Evolutionary conservation across 1,140 invertebrate genomes (phyloP).

Genomic region (Caenorhabditis remanei): DNA sequence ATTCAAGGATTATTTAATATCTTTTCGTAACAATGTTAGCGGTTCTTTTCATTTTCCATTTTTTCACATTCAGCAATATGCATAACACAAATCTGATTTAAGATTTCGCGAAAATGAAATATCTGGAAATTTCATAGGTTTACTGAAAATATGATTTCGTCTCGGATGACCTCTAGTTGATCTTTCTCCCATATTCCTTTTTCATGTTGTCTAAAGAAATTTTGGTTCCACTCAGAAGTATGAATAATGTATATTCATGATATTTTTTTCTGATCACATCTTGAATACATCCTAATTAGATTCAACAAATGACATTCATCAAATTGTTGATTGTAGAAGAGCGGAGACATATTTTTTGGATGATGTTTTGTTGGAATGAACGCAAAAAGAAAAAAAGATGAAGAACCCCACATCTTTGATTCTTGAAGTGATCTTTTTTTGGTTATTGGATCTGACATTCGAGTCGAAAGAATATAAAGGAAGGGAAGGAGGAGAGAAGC

Average conservation of each 20-base stretch:
- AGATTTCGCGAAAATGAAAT: too few relatives aligned
- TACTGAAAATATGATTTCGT: too few relatives aligned
- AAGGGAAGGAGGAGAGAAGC: background rate
- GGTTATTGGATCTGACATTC: constrained; percentile 51
- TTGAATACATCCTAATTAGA: constrained; percentile 24
- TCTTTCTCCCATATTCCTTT: too few relatives aligned
- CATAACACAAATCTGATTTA: too few relatives aligned
- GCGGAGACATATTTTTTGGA: background rate
- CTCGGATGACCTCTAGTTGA: too few relatives aligned
- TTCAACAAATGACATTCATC: constrained; percentile 11
- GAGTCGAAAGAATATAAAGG: constrained; percentile 34
- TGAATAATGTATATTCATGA: background rate
- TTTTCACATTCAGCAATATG: too few relatives aligned
- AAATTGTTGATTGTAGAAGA: background rate
- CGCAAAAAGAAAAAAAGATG: background rate
- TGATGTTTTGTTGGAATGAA: background rate
- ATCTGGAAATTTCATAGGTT: too few relatives aligned
- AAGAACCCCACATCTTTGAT: background rate
- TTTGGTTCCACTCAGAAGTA: background rate
- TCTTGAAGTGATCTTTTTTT: constrained; percentile 26
- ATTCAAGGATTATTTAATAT: too few relatives aligned
- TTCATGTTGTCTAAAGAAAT: too few relatives aligned
- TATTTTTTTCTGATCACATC: background rate
- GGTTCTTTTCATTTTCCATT: too few relatives aligned
- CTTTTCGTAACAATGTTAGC: too few relatives aligned